A percentile compares a stretch with the other conserved stretches of the same genome.
Evolutionary conservation across 2,888 invertebrate genomes (phyloP).

Genomic region (Priocnemis perturbator): DNA sequence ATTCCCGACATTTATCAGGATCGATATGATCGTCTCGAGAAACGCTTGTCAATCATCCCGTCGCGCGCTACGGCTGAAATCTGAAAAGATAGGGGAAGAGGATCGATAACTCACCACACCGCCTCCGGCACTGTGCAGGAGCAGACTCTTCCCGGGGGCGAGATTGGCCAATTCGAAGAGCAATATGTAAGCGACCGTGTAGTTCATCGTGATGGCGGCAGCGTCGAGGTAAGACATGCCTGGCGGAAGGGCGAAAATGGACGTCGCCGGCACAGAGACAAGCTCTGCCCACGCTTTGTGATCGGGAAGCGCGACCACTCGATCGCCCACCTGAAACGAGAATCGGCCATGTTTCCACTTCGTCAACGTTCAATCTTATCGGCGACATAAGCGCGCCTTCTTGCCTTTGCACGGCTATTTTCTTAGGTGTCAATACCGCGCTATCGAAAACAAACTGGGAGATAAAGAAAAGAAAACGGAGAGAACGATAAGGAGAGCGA

Average conservation of each 20-base stretch:
- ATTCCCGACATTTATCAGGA: no score
- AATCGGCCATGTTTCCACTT: conserved; percentile 1
- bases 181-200: conserved; percentile 89
- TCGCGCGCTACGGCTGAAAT: no score
- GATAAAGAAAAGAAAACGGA: no score
- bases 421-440: no score
- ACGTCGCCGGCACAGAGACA: conserved; percentile 86
- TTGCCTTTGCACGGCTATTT: no score
- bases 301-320: conserved; percentile 90
- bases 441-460: no score
- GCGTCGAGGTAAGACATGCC: conserved; percentile 88
- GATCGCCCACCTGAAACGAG: conserved; percentile 82
- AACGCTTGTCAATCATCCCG: no score
- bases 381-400: no score
- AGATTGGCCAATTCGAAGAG: conserved; percentile 90
- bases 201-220: conserved; percentile 90
- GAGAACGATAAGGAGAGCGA: no score
- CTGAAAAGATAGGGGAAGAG: no score
- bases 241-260: conserved; percentile 86
- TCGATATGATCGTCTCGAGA: no score
- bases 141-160: conserved; percentile 85
- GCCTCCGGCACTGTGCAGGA: conserved; percentile 91
- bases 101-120: conserved; percentile 84
- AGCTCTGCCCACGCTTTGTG: conserved; percentile 92
- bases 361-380: no score